Conservation (phyloP, 2,113 vertebrate species). For the Laticauda laticaudata region DNA sequence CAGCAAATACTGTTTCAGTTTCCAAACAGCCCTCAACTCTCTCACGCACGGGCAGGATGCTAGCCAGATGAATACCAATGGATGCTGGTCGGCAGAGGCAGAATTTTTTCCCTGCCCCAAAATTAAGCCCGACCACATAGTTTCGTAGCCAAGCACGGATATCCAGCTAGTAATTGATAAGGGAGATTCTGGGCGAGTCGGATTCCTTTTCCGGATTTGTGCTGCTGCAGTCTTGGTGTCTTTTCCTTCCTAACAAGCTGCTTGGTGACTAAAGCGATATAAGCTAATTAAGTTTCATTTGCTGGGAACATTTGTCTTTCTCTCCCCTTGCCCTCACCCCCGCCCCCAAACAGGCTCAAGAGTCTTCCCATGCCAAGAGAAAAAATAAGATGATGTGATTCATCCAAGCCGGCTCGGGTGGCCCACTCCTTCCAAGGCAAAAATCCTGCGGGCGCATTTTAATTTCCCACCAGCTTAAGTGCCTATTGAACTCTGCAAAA, state of each 20-base stretch:
- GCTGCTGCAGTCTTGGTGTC: background rate
- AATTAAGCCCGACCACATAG: no score
- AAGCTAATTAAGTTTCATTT: conserved; percentile 4
- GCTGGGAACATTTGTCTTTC: background rate
- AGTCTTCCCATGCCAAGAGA: background rate
- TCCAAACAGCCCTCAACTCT: no score
- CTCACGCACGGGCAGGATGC: no score
- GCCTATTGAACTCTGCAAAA: background rate
- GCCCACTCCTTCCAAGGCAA: background rate
- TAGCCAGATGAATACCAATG: no score
- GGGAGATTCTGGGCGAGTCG: background rate
- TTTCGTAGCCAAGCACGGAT: no score
- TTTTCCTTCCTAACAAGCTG: background rate
- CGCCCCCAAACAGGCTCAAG: background rate
- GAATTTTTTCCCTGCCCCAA: no score
- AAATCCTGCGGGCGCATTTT: background rate
- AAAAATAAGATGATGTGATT: background rate
- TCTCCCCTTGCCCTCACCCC: background rate
- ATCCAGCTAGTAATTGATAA: background rate
- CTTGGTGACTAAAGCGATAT: conserved; percentile 1
- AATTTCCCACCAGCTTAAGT: background rate
- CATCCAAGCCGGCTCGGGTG: background rate
- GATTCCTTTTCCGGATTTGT: background rate
- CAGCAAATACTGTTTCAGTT: no score
- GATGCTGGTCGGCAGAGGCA: no score